phyloP scores from a whole-genome alignment of 2,113 vertebrate species.

The Psophia crepitans region DNA sequence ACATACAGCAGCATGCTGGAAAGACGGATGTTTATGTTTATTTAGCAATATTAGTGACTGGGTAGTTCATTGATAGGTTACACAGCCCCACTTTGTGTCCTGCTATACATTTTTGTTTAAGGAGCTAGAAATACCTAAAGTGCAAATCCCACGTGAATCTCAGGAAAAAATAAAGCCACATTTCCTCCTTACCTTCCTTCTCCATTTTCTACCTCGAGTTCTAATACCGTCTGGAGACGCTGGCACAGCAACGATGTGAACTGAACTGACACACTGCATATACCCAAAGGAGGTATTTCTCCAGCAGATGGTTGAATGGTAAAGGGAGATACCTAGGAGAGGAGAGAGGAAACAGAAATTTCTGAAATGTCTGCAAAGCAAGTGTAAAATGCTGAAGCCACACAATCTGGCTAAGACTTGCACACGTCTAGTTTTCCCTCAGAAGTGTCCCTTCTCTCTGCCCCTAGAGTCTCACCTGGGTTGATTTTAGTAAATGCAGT shows the following conservation, averaged over 20 bases:
- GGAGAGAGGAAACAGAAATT: neutral
- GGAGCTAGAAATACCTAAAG: neutral
- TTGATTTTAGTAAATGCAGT: neutral
- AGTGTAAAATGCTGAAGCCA: neutral
- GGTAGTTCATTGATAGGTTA: neutral
- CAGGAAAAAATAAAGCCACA: neutral
- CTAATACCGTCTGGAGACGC: constrained; percentile 79
- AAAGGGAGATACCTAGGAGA: constrained; percentile 75
- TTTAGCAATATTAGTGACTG: constrained; percentile 3
- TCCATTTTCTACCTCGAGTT: constrained; percentile 84
- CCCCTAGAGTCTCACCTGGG: neutral
- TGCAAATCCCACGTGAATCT: neutral
- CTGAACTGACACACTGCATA: constrained; percentile 72
- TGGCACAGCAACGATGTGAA: constrained; percentile 76
- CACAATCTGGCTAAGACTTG: neutral
- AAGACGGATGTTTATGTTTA: constrained; percentile 10
- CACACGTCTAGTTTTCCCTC: neutral
- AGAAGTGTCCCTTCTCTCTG: neutral
- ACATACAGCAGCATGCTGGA: neutral
- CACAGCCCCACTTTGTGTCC: neutral
- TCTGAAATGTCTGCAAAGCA: neutral
- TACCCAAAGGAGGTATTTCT: constrained; percentile 74
- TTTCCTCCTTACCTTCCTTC: constrained; percentile 75
- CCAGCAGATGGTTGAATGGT: constrained; percentile 76
- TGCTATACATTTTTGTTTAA: neutral